Percentiles rank a stretch among this genome's conserved stretches.
Conservation (phyloP, 2,113 vertebrate species). For the Ardeotis arabs region DNA sequence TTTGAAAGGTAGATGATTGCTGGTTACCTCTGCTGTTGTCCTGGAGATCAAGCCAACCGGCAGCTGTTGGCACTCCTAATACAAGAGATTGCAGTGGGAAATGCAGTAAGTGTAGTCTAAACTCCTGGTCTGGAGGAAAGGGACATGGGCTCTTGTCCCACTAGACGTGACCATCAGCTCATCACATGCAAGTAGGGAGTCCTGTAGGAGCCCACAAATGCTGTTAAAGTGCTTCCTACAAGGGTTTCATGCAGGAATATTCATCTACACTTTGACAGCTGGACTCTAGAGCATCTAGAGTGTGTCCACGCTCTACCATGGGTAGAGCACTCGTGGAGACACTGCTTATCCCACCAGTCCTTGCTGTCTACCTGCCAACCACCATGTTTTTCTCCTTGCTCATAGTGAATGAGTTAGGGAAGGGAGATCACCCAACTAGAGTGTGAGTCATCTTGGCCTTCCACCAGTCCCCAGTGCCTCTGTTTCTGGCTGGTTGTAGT, state of each 20-base stretch:
- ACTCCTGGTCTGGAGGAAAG: background rate
- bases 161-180: background rate
- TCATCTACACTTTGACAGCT: background rate
- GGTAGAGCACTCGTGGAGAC: background rate
- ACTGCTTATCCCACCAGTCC: background rate
- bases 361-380: background rate
- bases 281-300: background rate
- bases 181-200: background rate
- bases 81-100: background rate
- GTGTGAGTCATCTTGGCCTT: background rate
- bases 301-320: background rate
- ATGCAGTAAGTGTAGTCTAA: background rate
- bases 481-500: background rate
- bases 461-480: background rate
- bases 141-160: background rate
- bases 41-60: background rate
- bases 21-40: background rate
- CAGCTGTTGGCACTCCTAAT: background rate
- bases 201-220: background rate
- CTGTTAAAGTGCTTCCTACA: background rate
- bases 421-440: background rate
- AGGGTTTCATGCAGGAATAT: background rate
- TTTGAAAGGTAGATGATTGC: background rate
- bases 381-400: rapidly evolving
- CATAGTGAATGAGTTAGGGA: background rate